Conservation (phyloP, 2,888 invertebrate species). For the Lochmaea capreae region DNA sequence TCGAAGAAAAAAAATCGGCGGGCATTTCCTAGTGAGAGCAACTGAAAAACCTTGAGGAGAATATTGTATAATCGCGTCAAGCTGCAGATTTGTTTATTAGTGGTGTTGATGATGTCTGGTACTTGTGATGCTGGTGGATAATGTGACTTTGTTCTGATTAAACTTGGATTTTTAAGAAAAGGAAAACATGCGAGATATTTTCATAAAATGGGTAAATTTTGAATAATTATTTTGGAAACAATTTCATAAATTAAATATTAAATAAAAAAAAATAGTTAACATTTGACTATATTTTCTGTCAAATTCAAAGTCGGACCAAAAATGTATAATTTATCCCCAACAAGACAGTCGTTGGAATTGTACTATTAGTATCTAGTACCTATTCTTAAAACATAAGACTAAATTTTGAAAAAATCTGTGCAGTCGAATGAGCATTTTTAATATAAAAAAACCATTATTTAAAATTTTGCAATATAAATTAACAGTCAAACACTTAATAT, state of each 20-base stretch:
- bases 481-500: no score
- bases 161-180: constrained; percentile 6
- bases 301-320: no score
- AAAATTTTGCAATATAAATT: no score
- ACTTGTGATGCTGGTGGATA: constrained; percentile 23
- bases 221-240: not conserved
- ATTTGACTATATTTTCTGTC: no score
- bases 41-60: constrained; percentile 32
- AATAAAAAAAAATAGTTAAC: not conserved
- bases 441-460: no score
- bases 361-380: no score
- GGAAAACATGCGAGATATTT: constrained; percentile 14
- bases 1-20: constrained; percentile 16
- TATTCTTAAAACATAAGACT: no score
- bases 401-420: no score
- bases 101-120: constrained; percentile 25
- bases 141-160: constrained; percentile 14
- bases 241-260: not conserved
- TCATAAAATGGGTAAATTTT: constrained; percentile 7
- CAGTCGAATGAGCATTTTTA: no score
- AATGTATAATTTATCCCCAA: no score
- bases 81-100: constrained; percentile 28
- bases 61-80: constrained; percentile 27
- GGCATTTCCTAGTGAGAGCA: constrained; percentile 32
- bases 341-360: no score